Percentiles rank a stretch among this genome's conserved stretches.
phyloP scores from a whole-genome alignment of 2,888 invertebrate species.

The Polyommatus icarus region DNA sequence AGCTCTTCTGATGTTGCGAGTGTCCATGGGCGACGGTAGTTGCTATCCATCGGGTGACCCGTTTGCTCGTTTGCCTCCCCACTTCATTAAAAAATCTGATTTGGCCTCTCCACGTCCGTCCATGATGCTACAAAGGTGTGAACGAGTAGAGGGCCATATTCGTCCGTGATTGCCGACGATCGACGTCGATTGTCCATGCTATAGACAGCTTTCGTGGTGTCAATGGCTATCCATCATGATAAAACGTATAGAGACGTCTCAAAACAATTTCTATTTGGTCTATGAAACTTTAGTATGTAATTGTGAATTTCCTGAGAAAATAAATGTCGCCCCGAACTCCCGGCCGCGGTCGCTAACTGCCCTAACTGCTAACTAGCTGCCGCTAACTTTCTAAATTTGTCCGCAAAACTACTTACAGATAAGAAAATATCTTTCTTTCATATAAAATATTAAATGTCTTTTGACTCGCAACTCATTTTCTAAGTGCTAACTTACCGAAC shows the following conservation, averaged over 20 bases:
- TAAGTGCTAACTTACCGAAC: neutral
- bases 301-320: constrained; percentile 2
- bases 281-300: neutral
- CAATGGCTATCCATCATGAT: neutral
- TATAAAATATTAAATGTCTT: constrained; percentile 1
- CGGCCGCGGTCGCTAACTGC: neutral
- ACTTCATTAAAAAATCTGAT: too few relatives aligned
- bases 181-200: too few relatives aligned
- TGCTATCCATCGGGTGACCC: too few relatives aligned
- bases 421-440: neutral
- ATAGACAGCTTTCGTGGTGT: too few relatives aligned
- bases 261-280: neutral
- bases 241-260: neutral
- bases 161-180: too few relatives aligned
- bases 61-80: too few relatives aligned
- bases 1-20: too few relatives aligned
- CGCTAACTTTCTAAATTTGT: neutral
- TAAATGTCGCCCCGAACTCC: neutral
- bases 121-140: too few relatives aligned
- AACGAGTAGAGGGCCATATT: too few relatives aligned
- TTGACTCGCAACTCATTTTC: neutral
- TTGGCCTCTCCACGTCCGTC: too few relatives aligned
- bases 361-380: constrained; percentile 1
- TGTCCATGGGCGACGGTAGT: too few relatives aligned
- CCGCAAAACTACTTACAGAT: constrained; percentile 15